A percentile compares a stretch with the other conserved stretches of the same genome.
These are phyloP conservation scores for Monopis laevigella DNA, from an alignment of 2,888 invertebrate species.

Conservation along the genomic window DNA sequence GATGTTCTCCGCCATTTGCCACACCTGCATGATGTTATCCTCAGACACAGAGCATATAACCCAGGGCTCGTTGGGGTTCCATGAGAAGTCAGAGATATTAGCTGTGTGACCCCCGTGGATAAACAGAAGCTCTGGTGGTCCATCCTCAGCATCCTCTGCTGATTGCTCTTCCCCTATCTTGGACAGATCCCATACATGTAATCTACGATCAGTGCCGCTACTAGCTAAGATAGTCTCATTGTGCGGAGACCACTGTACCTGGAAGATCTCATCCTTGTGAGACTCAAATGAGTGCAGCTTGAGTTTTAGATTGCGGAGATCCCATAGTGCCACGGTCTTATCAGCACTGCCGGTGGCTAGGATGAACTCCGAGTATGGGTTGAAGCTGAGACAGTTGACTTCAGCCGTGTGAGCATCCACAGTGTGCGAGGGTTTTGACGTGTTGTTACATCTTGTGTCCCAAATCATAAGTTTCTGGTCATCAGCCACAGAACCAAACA, in stretches of 20 bases:
- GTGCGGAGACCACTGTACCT: constrained; percentile 99
- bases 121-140: constrained; percentile 95
- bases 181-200: constrained; percentile 99
- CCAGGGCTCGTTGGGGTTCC: constrained; percentile 99
- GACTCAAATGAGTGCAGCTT: constrained; percentile 99
- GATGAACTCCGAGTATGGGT: constrained; percentile 98
- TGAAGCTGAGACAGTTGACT: constrained; percentile 99
- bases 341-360: constrained; percentile 99
- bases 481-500: constrained; percentile 99
- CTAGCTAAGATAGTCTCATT: constrained; percentile 99
- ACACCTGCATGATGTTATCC: constrained; percentile 98
- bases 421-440: constrained; percentile 96
- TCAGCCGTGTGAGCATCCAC: constrained; percentile 99
- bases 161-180: constrained; percentile 99
- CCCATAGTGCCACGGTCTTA: constrained; percentile 98
- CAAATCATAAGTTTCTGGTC: constrained; percentile 99
- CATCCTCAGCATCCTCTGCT: constrained; percentile 98
- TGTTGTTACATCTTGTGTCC: constrained; percentile 97
- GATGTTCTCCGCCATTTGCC: constrained; percentile 99
- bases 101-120: constrained; percentile 99
- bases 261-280: constrained; percentile 99
- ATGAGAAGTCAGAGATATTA: constrained; percentile 99
- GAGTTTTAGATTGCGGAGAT: constrained; percentile 94
- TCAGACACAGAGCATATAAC: constrained; percentile 99
- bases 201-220: constrained; percentile 95